Base-by-base conservation (phyloP, 2,888 invertebrate genomes). In the Mechanitis messenoides region DNA sequence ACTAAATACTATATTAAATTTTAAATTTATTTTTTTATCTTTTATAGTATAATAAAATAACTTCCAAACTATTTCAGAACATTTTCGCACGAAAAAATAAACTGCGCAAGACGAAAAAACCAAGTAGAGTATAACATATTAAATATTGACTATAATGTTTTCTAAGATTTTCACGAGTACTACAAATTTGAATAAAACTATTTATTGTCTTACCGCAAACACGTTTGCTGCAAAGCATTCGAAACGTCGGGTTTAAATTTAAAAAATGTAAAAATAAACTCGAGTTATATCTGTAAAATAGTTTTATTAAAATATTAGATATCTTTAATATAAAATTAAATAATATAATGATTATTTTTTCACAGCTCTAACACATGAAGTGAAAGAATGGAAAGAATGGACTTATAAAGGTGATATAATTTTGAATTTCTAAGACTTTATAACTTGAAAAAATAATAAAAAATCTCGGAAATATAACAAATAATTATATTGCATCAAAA, bases 341-440 rank as follows among this genome's bases (percentile, higher is more conserved):
- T 6, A 47, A n/a, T n/a, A 20, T n/a, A 46, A 12, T 7, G 0
- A 47, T n/a, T 12, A 20, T 28, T 28, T 47, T 2, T 47, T 47
- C 9, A 50, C 31, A 50, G 50, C 28, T 31, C 28, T 6, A n/a
- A 50, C 31, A 62, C 12, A 12, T n/a, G 12, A 9, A 53, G 35
- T 6, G 20, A 20, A 20, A 20, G 20, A 20, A 20, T 20, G 20
- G n/a, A 31, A 33, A 33, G 59, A 67, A 1, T 77, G 77, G 77
- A 65, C 69, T 42, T 80, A 78, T 55, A 57, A 56, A 5, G 66
- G 79, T 79, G 67, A 78, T 74, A 71, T 59, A 68, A 78, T 74
- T 70, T 59, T 20, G 33, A 62, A 6, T 11, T 12, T 45, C 2
- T 9, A 31, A 50, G 9, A 9, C 9, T 20, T 50, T 31, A 31